These are phyloP conservation scores for Pogonomyrmex barbatus DNA, from an alignment of 1,140 invertebrate genomes.

Conservation along the genomic window DNA sequence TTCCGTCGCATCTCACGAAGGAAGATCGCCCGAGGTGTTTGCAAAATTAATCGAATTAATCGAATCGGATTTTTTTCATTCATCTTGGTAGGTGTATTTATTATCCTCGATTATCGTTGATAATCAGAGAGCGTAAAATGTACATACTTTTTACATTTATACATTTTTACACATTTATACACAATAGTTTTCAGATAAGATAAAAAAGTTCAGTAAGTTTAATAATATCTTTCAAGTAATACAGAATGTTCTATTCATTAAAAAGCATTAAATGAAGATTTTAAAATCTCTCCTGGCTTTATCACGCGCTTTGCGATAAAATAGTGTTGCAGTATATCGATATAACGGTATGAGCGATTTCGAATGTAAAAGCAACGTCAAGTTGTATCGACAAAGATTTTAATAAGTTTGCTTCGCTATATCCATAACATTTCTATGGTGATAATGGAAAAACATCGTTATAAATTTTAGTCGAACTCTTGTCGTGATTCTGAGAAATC, in stretches of 20 bases:
- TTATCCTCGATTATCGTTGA: not conserved
- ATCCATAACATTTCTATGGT: not conserved
- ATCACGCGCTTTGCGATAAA: not conserved
- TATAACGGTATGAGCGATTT: slow-evolving; percentile 6
- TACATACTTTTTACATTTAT: not conserved
- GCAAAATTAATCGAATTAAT: not conserved
- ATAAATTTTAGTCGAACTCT: slow-evolving; percentile 17
- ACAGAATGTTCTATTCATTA: not conserved
- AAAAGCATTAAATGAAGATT: not conserved
- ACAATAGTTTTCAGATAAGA: not conserved
- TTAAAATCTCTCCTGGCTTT: not conserved
- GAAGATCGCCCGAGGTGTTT: not conserved
- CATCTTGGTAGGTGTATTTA: not conserved
- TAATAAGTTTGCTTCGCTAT: slow-evolving; percentile 1
- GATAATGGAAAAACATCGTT: slow-evolving; percentile 5
- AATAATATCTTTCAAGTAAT: not conserved
- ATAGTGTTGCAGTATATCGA: slow-evolving; percentile 2
- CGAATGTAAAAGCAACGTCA: not conserved
- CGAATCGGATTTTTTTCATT: not conserved
- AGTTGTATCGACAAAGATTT: not conserved
- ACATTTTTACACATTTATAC: not conserved
- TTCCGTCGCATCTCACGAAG: not conserved
- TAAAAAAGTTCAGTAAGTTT: not conserved
- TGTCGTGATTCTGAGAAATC: slow-evolving; percentile 22
- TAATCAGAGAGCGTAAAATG: not conserved